phyloP scores from a whole-genome alignment of 1,140 invertebrate genomes.

The Palaemon carinicauda region DNA sequence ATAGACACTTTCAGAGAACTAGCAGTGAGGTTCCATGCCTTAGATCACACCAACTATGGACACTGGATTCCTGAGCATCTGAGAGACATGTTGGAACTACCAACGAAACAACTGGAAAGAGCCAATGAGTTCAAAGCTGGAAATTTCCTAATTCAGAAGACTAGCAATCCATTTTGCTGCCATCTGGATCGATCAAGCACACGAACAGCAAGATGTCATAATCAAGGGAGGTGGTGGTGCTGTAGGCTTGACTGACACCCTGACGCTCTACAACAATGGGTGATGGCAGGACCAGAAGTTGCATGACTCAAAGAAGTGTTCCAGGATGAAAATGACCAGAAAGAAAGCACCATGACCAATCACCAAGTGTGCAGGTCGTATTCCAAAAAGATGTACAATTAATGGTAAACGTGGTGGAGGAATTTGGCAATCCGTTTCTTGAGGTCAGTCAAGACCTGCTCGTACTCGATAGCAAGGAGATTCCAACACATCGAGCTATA shows the following conservation, averaged over 20 bases:
- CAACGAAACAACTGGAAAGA: background rate
- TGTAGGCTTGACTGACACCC: background rate
- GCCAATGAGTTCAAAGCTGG: background rate
- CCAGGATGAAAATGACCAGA: background rate
- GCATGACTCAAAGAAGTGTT: background rate
- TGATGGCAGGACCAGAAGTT: constrained; percentile 1
- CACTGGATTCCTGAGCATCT: no score
- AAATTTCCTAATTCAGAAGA: background rate
- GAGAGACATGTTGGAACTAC: background rate
- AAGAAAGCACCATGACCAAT: background rate
- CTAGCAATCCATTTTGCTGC: background rate
- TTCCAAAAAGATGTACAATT: background rate
- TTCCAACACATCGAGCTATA: background rate
- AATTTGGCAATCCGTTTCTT: background rate
- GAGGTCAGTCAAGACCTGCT: constrained; percentile 1
- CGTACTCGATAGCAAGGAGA: background rate
- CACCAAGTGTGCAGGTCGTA: background rate
- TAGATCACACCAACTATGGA: background rate
- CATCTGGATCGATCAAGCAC: background rate
- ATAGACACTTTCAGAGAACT: background rate
- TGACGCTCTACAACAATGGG: background rate
- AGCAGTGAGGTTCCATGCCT: background rate
- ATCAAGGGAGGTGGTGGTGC: constrained; percentile 3
- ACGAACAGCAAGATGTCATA: background rate
- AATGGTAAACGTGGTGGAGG: background rate